Percentiles rank a stretch among this genome's conserved stretches.
Evolutionary conservation across 2,113 vertebrate genomes (phyloP).

Genomic region (cat (Felis catus)): F.catus_Fca126_mat1.0 CM031415.1:94533001-94533500

Average conservation of each 20-base stretch:
- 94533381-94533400: neutral
- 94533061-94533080: constrained; percentile 15
- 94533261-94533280: neutral
- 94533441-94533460: neutral
- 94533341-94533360: neutral
- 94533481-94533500: neutral
- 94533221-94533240: neutral
- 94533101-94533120: neutral
- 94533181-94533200: neutral
- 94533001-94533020: neutral
- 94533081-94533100: constrained; percentile 53
- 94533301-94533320: neutral
- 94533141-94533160: neutral
- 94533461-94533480: neutral
- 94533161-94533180: neutral
- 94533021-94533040: constrained; percentile 38
- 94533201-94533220: neutral
- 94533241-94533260: constrained; percentile 1
- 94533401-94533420: neutral
- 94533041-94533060: constrained; percentile 28
- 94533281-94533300: neutral
- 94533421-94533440: neutral
- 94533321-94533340: neutral
- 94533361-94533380: neutral
- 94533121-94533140: constrained; percentile 17